Conservation (phyloP, 2,113 vertebrate species). For the Sylvia atricapilla region DNA sequence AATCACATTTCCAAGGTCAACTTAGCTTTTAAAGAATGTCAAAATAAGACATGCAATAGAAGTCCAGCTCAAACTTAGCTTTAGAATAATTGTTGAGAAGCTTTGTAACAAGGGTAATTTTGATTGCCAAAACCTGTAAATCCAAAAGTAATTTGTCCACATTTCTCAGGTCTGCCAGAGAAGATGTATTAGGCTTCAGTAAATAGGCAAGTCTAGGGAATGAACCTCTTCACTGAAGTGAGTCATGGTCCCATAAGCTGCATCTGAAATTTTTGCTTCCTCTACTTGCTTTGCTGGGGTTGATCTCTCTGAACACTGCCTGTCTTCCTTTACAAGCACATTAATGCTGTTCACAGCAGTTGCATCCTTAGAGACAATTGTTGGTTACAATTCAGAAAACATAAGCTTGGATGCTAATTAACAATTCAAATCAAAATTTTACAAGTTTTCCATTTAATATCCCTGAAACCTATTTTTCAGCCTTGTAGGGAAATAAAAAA, state of each 20-base stretch:
- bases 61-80: not conserved
- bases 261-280: not conserved
- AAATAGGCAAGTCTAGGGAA: not conserved
- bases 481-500: not conserved
- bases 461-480: not conserved
- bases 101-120: slow-evolving; percentile 14
- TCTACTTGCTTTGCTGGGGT: not conserved
- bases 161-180: not conserved
- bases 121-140: not conserved
- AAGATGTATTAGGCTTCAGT: not conserved
- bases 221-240: not conserved
- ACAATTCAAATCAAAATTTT: not conserved
- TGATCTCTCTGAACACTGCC: not conserved
- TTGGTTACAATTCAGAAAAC: not conserved
- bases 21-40: slow-evolving; percentile 30
- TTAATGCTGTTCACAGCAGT: not conserved
- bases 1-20: slow-evolving; percentile 45
- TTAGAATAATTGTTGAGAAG: not conserved
- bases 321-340: not conserved
- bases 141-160: slow-evolving; percentile 7
- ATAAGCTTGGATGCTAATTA: not conserved
- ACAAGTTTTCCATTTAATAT: not conserved
- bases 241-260: not conserved
- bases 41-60: not conserved
- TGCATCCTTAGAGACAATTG: not conserved